These are phyloP conservation scores for Pagetopsis macropterus DNA, from an alignment of 2,797 vertebrate genomes.

Conservation along the genomic window DNA sequence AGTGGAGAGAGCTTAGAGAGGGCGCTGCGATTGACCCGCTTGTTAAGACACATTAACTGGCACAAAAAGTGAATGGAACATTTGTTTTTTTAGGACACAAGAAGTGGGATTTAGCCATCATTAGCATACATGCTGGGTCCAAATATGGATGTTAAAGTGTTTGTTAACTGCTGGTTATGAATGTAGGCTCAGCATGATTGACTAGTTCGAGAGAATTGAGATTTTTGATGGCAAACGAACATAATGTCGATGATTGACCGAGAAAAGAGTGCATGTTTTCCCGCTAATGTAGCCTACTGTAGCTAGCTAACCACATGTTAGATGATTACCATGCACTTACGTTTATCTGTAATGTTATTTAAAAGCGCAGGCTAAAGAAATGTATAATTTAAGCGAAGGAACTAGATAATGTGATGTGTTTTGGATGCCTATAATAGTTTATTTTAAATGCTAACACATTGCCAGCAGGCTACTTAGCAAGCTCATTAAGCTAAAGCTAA, in stretches of 20 bases:
- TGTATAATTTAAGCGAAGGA: background rate
- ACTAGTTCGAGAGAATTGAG: background rate
- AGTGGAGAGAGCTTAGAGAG: conserved; percentile 65
- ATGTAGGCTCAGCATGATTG: background rate
- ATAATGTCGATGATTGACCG: background rate
- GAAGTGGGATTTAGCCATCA: background rate
- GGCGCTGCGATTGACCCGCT: conserved; percentile 52
- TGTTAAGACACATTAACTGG: conserved; percentile 40
- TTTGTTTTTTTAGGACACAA: background rate
- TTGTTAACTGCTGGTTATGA: background rate
- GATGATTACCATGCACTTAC: background rate
- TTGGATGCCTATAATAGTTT: background rate
- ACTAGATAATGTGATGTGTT: background rate
- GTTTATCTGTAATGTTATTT: background rate
- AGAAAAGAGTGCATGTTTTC: background rate
- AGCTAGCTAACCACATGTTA: background rate
- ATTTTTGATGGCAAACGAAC: background rate
- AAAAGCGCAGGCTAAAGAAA: background rate
- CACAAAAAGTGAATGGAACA: background rate
- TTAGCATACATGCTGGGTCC: background rate
- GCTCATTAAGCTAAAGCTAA: background rate
- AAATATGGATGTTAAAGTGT: background rate
- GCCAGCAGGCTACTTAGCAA: background rate
- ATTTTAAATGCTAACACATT: background rate
- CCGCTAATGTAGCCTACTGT: background rate